phyloP scores from a whole-genome alignment of 2,113 vertebrate genomes.

The Haliaeetus leucogaster region DNA sequence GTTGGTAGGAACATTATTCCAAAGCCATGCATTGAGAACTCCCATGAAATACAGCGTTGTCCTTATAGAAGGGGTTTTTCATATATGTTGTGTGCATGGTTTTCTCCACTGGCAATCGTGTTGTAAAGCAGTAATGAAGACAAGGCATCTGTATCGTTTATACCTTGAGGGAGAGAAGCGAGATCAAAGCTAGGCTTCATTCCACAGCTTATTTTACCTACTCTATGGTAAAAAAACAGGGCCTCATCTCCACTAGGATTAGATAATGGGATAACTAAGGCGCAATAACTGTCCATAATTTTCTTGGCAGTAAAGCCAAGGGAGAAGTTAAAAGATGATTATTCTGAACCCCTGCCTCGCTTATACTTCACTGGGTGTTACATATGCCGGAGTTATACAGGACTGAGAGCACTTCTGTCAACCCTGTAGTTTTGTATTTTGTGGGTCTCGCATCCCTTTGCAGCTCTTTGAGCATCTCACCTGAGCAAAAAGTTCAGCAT shows the following conservation, averaged over 20 bases:
- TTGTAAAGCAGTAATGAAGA: not conserved
- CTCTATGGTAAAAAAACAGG: not conserved
- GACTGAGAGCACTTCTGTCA: not conserved
- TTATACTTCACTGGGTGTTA: not conserved
- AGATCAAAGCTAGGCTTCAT: not conserved
- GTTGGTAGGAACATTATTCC: not conserved
- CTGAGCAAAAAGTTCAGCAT: not conserved
- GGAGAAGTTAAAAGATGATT: not conserved
- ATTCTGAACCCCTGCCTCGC: not conserved
- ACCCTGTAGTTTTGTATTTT: not conserved
- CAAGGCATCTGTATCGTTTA: not conserved
- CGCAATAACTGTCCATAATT: not conserved
- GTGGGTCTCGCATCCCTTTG: not conserved
- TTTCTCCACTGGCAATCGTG: not conserved
- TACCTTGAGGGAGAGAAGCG: not conserved
- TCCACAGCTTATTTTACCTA: not conserved
- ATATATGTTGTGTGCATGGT: not conserved
- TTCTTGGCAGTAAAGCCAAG: not conserved
- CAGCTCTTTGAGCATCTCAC: not conserved
- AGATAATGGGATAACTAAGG: not conserved
- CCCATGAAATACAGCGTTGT: not conserved
- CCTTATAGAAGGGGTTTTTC: not conserved
- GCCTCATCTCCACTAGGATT: not conserved
- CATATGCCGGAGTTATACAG: not conserved
- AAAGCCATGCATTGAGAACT: not conserved